Percentiles rank a stretch among this genome's conserved stretches.
Conservation (phyloP, 2,797 vertebrate species). For the Mormyrus hasselquistii region DNA sequence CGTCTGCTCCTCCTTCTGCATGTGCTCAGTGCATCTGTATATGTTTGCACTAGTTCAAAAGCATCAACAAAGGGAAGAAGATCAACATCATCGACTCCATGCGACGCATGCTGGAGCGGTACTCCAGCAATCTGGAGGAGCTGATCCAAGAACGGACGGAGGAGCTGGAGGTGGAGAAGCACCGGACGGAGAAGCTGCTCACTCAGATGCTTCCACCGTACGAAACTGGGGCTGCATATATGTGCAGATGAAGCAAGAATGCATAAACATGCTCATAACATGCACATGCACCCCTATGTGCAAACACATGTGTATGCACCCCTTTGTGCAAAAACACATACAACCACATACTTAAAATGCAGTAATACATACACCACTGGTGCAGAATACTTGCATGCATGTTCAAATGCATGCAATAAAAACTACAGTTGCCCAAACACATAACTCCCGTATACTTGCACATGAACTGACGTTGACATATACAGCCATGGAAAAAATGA, state of each 20-base stretch:
- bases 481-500: background rate
- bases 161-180: slow-evolving; percentile 86
- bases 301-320: background rate
- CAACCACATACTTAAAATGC: background rate
- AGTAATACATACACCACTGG: background rate
- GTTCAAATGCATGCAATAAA: background rate
- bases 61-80: slow-evolving; percentile 84
- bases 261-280: background rate
- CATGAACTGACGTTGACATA: background rate
- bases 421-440: background rate
- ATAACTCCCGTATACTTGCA: background rate
- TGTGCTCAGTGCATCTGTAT: background rate
- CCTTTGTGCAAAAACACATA: background rate
- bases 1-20: background rate
- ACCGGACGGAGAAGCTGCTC: slow-evolving; percentile 85
- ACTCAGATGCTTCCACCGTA: slow-evolving; percentile 85
- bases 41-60: slow-evolving; percentile 68
- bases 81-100: slow-evolving; percentile 90
- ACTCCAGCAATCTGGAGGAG: slow-evolving; percentile 65
- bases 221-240: slow-evolving; percentile 39
- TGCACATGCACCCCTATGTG: background rate
- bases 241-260: background rate
- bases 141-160: slow-evolving; percentile 67
- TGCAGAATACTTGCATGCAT: background rate
- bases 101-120: slow-evolving; percentile 85